These are phyloP conservation scores for Tinamus major DNA, from an alignment of 2,797 vertebrate species.

Conservation along the genomic window DNA sequence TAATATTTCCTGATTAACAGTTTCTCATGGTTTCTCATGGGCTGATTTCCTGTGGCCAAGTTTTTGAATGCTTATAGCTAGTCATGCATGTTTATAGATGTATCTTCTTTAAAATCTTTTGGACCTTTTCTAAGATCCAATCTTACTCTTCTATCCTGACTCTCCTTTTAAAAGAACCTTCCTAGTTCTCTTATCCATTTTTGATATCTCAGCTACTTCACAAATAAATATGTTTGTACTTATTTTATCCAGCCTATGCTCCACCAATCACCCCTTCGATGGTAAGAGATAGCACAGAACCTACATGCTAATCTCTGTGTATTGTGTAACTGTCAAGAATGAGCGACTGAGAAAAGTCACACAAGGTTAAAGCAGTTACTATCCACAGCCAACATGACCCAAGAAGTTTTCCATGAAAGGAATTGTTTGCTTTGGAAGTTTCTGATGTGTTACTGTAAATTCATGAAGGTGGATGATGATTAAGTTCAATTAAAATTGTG, in stretches of 20 bases:
- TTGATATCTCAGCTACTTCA: not conserved
- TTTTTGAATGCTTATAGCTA: not conserved
- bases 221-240: not conserved
- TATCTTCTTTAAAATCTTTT: not conserved
- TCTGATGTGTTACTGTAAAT: not conserved
- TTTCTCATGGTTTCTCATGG: not conserved
- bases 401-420: not conserved
- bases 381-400: rapidly evolving
- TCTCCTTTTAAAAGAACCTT: not conserved
- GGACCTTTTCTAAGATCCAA: not conserved
- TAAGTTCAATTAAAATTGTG: not conserved
- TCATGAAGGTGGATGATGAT: not conserved
- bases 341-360: not conserved
- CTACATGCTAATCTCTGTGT: not conserved
- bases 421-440: not conserved
- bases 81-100: not conserved
- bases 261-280: not conserved
- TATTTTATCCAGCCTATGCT: not conserved
- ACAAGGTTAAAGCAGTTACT: not conserved
- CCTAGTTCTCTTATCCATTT: not conserved
- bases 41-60: not conserved
- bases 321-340: not conserved
- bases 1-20: not conserved
- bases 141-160: not conserved
- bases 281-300: not conserved